Base-by-base conservation (phyloP, 2,113 vertebrate genomes). In the Baryphthengus martii region DNA sequence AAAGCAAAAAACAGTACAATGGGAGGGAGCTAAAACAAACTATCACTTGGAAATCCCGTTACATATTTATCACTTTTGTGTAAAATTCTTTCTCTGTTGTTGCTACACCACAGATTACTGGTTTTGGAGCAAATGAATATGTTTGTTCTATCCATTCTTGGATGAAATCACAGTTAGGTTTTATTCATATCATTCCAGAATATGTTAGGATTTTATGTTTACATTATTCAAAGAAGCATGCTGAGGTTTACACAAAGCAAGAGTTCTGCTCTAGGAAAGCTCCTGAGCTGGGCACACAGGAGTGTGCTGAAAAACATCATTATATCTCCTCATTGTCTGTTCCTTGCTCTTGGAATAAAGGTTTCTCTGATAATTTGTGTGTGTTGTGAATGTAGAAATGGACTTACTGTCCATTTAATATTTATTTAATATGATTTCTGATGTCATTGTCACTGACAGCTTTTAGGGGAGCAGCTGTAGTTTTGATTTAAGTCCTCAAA, bases 401-500 rank as follows among this genome's bases (percentile, higher is more conserved):
- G 68, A 85, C 82, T 81, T 37, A 83, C 76, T 93, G 62, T 80
- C 47, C 96, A n/a, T n/a, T n/a, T n/a, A n/a, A n/a, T n/a, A 95
- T 89, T 95, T 94, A 84, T 80, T 97, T 96, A 96, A 97, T 97
- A 92, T 76, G 82, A 67, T 88, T 95, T 90, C 93, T 97, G 95
- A 96, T 93, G 85, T 95, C 96, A 97, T 98, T 98, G 98, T 88
- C 87, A 89, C 89, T 97, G 97, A 97, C 97, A 97, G 92, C 91
- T 95, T 97, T 98, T 98, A 97, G 93, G 88, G 95, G 92, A 96
- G 93, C 95, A 97, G 95, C 93, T 97, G 89, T 91, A 93, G 76
- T 97, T 97, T 95, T 98, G 97, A 98, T 97, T 95, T 91, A 96
- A 93, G 96, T 97, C 96, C 97, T 98, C 86, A 93, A 97, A 97